Percentiles rank a stretch among this genome's conserved stretches.
Evolutionary conservation across 2,113 vertebrate genomes (phyloP).

Genomic region (Aleadryas rufinucha): DNA sequence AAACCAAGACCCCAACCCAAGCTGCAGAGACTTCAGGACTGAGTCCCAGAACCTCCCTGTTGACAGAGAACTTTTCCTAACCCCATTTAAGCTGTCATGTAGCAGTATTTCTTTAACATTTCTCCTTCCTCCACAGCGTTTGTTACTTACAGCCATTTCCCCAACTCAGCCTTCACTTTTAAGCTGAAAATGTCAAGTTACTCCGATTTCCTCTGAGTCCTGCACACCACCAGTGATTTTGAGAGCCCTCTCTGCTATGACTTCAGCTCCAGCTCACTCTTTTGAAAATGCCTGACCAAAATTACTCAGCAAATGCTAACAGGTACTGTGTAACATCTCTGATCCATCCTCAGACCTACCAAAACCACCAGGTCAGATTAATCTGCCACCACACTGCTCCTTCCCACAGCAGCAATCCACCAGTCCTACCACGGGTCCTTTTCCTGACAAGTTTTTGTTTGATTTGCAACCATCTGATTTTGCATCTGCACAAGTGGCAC

Average conservation of each 20-base stretch:
- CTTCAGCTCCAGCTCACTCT: neutral
- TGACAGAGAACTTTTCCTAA: neutral
- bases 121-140: neutral
- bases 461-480: neutral
- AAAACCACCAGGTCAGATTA: fast-evolving
- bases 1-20: neutral
- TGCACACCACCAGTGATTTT: neutral
- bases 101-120: neutral
- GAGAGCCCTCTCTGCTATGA: neutral
- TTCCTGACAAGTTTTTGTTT: neutral
- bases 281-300: neutral
- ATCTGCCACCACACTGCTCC: neutral
- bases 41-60: too few species aligned
- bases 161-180: neutral
- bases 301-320: fast-evolving
- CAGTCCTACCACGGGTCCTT: fast-evolving
- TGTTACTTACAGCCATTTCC: neutral
- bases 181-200: neutral
- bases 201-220: fast-evolving
- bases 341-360: neutral
- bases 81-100: neutral
- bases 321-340: neutral
- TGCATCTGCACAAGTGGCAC: neutral
- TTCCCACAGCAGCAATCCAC: neutral
- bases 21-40: neutral